These are phyloP conservation scores for Gymnosoma rotundatum DNA, from an alignment of 2,888 invertebrate genomes.

Conservation along the genomic window DNA sequence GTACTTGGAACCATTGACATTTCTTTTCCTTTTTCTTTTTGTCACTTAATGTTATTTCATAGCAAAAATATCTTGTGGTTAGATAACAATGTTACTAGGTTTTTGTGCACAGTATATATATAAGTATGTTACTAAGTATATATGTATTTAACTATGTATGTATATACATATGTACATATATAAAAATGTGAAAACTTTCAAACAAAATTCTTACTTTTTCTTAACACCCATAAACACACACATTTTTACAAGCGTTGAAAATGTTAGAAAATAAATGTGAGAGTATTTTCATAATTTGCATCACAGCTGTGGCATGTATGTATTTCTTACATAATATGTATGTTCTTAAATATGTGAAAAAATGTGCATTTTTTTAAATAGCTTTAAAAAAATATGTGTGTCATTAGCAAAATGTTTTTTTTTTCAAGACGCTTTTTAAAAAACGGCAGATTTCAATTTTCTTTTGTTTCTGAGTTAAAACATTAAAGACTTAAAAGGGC, in stretches of 20 bases:
- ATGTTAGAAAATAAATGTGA: not conserved
- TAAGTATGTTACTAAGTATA: not conserved
- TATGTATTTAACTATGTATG: slow-evolving; percentile 14
- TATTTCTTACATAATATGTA: not conserved
- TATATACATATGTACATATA: not conserved
- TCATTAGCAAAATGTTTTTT: slow-evolving; percentile 38
- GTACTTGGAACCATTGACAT: no score
- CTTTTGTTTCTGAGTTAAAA: no score
- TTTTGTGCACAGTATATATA: not conserved
- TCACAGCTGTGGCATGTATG: slow-evolving; percentile 53
- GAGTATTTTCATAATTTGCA: slow-evolving; percentile 41
- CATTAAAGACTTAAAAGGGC: no score
- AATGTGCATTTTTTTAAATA: slow-evolving; percentile 33
- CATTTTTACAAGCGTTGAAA: no score
- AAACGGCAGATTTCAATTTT: not conserved
- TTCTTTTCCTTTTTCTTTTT: no score
- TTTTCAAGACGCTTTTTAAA: not conserved
- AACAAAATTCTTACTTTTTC: no score
- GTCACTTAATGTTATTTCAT: slow-evolving; percentile 13
- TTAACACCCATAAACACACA: no score
- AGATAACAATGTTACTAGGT: slow-evolving; percentile 45
- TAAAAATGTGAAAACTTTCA: no score
- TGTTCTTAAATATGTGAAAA: not conserved
- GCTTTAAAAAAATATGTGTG: slow-evolving; percentile 51
- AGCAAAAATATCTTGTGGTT: slow-evolving; percentile 55